Evolutionary conservation across 2,113 vertebrate genomes (phyloP), one percentile per base, ranked within the genome.

Genomic region (western clawed frog (Xenopus tropicalis)): DNA sequence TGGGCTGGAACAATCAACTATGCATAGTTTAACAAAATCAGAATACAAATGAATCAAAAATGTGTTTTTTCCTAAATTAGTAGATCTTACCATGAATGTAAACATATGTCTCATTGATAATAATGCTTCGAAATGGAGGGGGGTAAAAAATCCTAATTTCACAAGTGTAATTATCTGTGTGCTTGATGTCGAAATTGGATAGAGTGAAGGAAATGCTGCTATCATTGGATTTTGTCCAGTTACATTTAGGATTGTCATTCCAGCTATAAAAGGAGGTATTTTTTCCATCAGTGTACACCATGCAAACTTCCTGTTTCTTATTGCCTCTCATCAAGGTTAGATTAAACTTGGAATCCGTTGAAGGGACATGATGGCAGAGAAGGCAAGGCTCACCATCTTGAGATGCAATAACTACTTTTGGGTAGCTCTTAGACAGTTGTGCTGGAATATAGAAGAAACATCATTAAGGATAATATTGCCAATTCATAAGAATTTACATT

Each of bases 81-180:
- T 37, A 37, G 6, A 9, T 72, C 87, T 90, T 86, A 92, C 91
- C 90, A 64, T 81, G 86, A 73, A 89, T 12, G 44, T 88, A 83
- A 61, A 92, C 77, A 84, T 87, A 88, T 16, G 75, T 85, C 81
- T 76, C 78, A 56, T 43, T 84, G 61, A 86, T 17, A 14, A 37
- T 3, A 37, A n/a, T 79, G 0, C 70, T 21, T 75, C 17, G 68
- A 12, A 86, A 86, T 67, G 89, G 90, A 80, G 90, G 85, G 37
- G 91, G 91, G 16, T 85, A 77, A 78, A 87, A 80, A 25, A 77
- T 81, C 48, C 81, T 78, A 54, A 91, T 68, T 56, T 73, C 82
- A 64, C 87, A 91, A 22, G 29, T 81, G 4, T 91, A 92, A 57
- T 74, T 69, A 24, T 83, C 85, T 0, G 54, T 78, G 24, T 91